phyloP scores from a whole-genome alignment of 2,797 vertebrate genomes.

The Coluber constrictor region DNA sequence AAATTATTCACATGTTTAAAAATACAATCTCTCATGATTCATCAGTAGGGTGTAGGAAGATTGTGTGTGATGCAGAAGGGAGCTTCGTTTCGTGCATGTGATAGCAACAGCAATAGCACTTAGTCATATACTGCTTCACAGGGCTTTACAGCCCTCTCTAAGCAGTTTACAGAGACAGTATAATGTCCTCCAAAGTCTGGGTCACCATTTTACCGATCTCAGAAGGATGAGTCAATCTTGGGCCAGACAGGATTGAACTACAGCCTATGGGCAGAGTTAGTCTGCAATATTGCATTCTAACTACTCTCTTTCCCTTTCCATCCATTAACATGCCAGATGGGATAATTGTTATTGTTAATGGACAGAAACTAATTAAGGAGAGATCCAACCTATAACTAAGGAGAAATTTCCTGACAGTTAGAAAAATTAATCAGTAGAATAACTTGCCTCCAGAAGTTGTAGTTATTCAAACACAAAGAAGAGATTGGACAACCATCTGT shows the following conservation, averaged over 20 bases:
- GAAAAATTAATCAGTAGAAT: not conserved
- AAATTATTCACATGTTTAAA: not conserved
- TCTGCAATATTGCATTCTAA: not conserved
- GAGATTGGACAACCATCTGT: not conserved
- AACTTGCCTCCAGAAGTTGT: not conserved
- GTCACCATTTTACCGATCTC: not conserved
- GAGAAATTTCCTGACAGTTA: not conserved
- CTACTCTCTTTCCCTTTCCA: not conserved
- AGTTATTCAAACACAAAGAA: not conserved
- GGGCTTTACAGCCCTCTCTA: not conserved
- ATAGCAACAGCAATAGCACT: not conserved
- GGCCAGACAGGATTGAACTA: not conserved
- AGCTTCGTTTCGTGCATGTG: not conserved
- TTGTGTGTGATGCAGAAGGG: not conserved
- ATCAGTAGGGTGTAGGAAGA: not conserved
- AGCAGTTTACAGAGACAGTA: not conserved
- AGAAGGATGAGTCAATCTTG: not conserved
- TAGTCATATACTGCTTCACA: not conserved
- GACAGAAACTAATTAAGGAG: not conserved
- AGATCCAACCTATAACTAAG: not conserved
- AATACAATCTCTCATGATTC: not conserved
- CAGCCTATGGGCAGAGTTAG: not conserved
- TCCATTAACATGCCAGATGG: not conserved
- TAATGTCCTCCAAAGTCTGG: not conserved
- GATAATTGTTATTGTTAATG: not conserved